phyloP scores from a whole-genome alignment of 2,888 invertebrate species.

The Coelinius sp. region DNA sequence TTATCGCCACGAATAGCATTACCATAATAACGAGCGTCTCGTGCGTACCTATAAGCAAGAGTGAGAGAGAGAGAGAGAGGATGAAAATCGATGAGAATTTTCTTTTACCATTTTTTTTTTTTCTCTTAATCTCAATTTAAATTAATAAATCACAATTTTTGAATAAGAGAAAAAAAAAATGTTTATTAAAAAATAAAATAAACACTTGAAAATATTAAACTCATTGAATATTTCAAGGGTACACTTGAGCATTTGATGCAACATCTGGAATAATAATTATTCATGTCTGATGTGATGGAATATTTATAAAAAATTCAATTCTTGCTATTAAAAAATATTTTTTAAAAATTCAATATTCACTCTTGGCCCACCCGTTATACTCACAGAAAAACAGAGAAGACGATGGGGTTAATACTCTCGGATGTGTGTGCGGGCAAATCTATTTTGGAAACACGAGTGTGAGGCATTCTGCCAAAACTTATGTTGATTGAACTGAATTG shows the following conservation, averaged over 20 bases:
- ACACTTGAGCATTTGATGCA: constrained; percentile 2
- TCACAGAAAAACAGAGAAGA: constrained; percentile 56
- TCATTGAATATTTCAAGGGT: constrained; percentile 31
- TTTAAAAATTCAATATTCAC: not conserved
- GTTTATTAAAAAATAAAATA: not conserved
- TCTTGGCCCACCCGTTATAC: constrained; percentile 40
- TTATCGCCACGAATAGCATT: constrained; percentile 58
- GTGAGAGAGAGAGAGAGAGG: constrained; percentile 23
- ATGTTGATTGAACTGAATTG: constrained; percentile 65
- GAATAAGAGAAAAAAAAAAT: no score
- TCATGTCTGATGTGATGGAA: not conserved
- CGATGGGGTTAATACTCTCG: constrained; percentile 64
- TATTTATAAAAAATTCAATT: no score
- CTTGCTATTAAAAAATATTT: not conserved
- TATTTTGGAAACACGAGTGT: constrained; percentile 61
- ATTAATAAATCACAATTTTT: no score
- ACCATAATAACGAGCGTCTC: constrained; percentile 56
- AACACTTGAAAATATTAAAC: constrained; percentile 29
- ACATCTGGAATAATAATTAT: not conserved
- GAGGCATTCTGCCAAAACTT: constrained; percentile 65
- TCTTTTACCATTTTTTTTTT: constrained; percentile 15
- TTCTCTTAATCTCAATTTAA: no score
- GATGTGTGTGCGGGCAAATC: constrained; percentile 51
- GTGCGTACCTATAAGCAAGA: constrained; percentile 29
- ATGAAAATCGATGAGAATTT: constrained; percentile 33